Base-by-base conservation (phyloP, 2,888 invertebrate species). In the Hirtodrosophila alboralis region DNA sequence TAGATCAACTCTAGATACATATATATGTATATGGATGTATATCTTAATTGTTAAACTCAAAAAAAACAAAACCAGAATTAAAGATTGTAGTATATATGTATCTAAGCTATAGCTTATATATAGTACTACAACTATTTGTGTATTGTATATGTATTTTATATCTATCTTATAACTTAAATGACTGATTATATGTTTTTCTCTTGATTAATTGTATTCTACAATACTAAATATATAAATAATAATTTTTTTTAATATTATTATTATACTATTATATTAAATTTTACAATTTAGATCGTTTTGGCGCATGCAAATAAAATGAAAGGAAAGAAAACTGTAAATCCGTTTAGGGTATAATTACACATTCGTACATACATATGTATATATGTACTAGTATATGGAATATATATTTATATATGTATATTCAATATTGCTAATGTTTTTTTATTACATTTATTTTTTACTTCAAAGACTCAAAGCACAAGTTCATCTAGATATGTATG, bases 171-270 rank as follows among this genome's bases (percentile, higher is more conserved):
- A 80, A 79, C 83, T 67, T 79, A 64, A 78, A 84, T 78, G 78
- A 79, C 78, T 79, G 78, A 79, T 79, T 79, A 84, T 81, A 74
- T 79, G 81, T 84, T 81, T 84, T 70, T 84, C 56, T 61, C 67
- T 66, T 77, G 56, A 56, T 75, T 75, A 75, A 45, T 75, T 74
- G 58, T 74, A 78, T 60, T 62, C 37, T 48, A 48, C 37, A 53
- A 52, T 56, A 62, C 30, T 45, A 53, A 54, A 53, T 52, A 68
- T 36, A 60, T 47, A 75, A 47, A 34, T 37, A 53, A n/a, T 27
- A 28, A 12, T 38, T 62, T 72, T 61, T 38, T 49, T 58, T 61
- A 37, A 30, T 65, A 56, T 57, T 26, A 34, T 16, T 26, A 43
- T 43, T 57, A 62, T 60, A 53, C 16, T 43, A 40, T 44, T 58